Evolutionary conservation across 2,113 vertebrate genomes (phyloP).

Genomic region (Ameiurus melas): DNA sequence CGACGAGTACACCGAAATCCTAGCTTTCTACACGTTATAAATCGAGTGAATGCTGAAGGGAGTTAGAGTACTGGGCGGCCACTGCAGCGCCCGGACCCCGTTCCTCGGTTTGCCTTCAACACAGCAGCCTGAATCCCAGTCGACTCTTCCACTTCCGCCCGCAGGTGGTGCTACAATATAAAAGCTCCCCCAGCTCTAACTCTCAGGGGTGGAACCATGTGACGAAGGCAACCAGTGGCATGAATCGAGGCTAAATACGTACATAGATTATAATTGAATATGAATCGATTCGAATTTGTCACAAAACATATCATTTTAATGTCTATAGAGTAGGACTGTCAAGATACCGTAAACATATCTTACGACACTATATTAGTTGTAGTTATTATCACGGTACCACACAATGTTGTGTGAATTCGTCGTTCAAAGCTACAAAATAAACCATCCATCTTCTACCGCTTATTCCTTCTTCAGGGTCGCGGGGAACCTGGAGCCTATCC

Average conservation of each 20-base stretch:
- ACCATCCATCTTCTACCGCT: too few relatives aligned
- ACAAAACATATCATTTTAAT: neutral
- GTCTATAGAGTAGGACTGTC: neutral
- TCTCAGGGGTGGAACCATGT: neutral
- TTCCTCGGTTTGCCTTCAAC: conserved; percentile 45
- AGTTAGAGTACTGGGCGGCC: conserved; percentile 32
- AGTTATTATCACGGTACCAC: too few relatives aligned
- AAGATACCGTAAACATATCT: too few relatives aligned
- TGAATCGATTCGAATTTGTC: neutral
- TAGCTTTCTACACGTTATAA: neutral
- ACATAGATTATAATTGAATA: neutral
- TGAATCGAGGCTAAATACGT: neutral
- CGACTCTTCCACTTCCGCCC: conserved; percentile 23
- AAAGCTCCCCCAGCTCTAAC: conserved; percentile 11
- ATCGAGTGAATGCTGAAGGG: neutral
- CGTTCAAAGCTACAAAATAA: too few relatives aligned
- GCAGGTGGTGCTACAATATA: conserved; percentile 36
- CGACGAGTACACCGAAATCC: neutral
- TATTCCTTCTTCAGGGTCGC: too few relatives aligned
- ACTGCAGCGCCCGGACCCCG: conserved; percentile 46
- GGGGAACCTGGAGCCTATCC: too few relatives aligned
- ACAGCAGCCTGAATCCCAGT: conserved; percentile 26
- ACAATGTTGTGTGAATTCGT: too few relatives aligned
- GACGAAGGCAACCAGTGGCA: neutral
- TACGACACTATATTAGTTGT: too few relatives aligned